Conservation (phyloP, 2,888 invertebrate species). For the Lycocerus yunnanus region DNA sequence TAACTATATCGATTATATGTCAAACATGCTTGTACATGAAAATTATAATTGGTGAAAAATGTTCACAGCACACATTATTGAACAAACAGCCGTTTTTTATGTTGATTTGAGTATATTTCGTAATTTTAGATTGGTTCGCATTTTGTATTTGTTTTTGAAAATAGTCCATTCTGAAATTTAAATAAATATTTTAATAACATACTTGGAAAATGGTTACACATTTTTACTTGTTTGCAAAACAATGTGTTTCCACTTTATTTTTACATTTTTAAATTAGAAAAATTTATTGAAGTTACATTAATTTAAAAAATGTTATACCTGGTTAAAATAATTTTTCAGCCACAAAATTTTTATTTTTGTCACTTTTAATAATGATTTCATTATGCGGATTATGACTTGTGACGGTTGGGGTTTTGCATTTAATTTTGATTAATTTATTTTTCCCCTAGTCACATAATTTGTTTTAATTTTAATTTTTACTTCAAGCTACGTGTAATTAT, state of each 20-base stretch:
- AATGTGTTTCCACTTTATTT: neutral
- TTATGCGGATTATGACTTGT: neutral
- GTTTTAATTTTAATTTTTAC: neutral
- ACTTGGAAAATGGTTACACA: neutral
- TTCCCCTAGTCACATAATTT: neutral
- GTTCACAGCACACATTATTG: neutral
- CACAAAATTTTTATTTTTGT: neutral
- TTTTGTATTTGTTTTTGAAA: neutral
- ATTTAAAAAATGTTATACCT: neutral
- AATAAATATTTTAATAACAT: neutral
- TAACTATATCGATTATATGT: neutral
- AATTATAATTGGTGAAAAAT: neutral
- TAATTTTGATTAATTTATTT: constrained; percentile 4
- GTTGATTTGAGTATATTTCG: neutral
- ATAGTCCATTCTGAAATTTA: neutral
- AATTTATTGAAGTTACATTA: neutral
- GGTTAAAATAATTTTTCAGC: neutral
- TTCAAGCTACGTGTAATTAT: neutral
- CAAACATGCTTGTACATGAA: neutral
- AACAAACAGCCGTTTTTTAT: neutral
- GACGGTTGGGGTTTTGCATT: neutral
- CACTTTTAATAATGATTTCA: constrained; percentile 1
- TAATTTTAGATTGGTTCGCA: neutral
- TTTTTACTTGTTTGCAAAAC: neutral
- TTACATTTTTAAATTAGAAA: neutral